phyloP scores from a whole-genome alignment of 2,888 invertebrate species.

The Acanthosepion esculentum region DNA sequence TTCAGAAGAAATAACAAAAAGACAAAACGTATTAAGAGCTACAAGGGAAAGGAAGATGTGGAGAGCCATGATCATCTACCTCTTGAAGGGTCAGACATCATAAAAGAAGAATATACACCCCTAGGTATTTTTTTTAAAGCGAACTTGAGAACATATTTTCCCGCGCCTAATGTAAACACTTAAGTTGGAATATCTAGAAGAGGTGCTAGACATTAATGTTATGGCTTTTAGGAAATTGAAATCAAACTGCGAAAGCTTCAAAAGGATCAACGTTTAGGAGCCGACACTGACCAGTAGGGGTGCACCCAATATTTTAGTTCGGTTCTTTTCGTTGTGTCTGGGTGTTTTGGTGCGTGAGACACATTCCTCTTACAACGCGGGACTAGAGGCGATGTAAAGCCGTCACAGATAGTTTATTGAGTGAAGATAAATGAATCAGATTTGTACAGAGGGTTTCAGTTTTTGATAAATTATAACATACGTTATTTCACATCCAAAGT shows the following conservation, averaged over 20 bases:
- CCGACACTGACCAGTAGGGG: not conserved
- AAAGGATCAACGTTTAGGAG: not conserved
- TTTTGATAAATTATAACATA: slow-evolving; percentile 1
- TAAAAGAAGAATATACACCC: too few species aligned
- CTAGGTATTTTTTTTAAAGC: too few species aligned
- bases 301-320: not conserved
- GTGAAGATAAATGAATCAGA: not conserved
- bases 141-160: too few species aligned
- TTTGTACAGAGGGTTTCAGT: not conserved
- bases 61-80: too few species aligned
- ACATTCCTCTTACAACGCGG: not conserved
- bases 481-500: not conserved
- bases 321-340: not conserved
- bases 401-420: slow-evolving; percentile 12
- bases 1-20: too few species aligned
- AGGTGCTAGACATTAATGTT: not conserved
- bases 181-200: not conserved
- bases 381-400: not conserved
- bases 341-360: slow-evolving; percentile 21
- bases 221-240: not conserved
- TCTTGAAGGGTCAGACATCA: too few species aligned
- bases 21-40: too few species aligned
- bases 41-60: too few species aligned
- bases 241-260: not conserved
- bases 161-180: too few species aligned